phyloP scores from a whole-genome alignment of 2,888 invertebrate species.

The Marronus borbonicus region DNA sequence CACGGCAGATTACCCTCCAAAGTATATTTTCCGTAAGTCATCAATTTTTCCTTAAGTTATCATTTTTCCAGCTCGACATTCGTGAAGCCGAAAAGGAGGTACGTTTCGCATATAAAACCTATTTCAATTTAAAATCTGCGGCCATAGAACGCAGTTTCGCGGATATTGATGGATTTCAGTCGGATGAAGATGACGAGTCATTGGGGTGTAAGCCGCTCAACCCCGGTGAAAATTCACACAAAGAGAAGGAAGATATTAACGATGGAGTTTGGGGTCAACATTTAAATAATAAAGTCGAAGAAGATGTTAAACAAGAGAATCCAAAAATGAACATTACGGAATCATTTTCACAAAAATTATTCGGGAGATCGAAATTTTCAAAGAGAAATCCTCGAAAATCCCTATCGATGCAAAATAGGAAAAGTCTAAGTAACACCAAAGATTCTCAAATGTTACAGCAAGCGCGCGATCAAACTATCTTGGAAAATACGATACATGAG shows the following conservation, averaged over 20 bases:
- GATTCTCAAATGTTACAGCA: slow-evolving; percentile 55
- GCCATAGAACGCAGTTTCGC: slow-evolving; percentile 81
- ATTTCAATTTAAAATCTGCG: slow-evolving; percentile 84
- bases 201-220: background rate
- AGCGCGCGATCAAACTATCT: slow-evolving; percentile 40
- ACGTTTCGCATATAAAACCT: slow-evolving; percentile 85
- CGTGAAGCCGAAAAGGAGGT: slow-evolving; percentile 82
- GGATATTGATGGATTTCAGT: slow-evolving; percentile 71
- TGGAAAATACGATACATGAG: background rate
- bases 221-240: background rate
- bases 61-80: slow-evolving; percentile 78
- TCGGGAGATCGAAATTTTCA: slow-evolving; percentile 78
- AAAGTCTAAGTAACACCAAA: slow-evolving; percentile 57
- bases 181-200: slow-evolving; percentile 58
- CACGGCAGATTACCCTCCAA: slow-evolving; percentile 87
- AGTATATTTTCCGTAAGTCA: slow-evolving; percentile 68
- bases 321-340: slow-evolving; percentile 62
- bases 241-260: slow-evolving; percentile 28
- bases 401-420: slow-evolving; percentile 67
- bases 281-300: slow-evolving; percentile 65
- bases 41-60: background rate
- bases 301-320: slow-evolving; percentile 62
- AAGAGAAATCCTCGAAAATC: slow-evolving; percentile 86
- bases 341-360: slow-evolving; percentile 77
- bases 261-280: slow-evolving; percentile 70